A percentile compares a stretch with the other conserved stretches of the same genome.
Conservation (phyloP, 2,888 invertebrate genomes). For the Hipparchia semele region DNA sequence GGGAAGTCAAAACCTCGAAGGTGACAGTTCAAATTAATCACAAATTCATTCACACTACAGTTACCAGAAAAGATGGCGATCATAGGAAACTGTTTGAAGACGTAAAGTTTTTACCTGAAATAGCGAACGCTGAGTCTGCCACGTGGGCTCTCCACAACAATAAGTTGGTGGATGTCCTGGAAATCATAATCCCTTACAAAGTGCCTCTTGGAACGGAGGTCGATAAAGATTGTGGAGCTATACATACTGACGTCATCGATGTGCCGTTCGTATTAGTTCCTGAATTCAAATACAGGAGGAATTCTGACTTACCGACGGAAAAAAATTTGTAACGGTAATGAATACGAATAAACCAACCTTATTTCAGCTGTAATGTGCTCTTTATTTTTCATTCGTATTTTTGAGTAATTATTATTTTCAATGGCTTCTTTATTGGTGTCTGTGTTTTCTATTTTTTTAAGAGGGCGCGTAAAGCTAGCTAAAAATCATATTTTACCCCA, state of each 20-base stretch:
- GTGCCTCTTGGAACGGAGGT: conserved; percentile 2
- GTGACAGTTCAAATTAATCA: conserved; percentile 5
- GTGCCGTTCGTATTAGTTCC: neutral
- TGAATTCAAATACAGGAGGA: too few relatives aligned
- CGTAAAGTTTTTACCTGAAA: conserved; percentile 19
- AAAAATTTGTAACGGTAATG: too few relatives aligned
- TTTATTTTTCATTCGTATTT: too few relatives aligned
- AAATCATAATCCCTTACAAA: conserved; percentile 18
- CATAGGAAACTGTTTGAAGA: neutral
- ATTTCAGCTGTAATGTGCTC: too few relatives aligned
- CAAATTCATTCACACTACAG: neutral
- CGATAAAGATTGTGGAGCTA: neutral
- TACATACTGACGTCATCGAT: conserved; percentile 1
- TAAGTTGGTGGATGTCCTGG: neutral
- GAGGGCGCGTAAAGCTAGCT: too few relatives aligned
- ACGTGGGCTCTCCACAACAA: neutral
- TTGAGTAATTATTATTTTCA: too few relatives aligned
- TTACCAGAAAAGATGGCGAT: neutral
- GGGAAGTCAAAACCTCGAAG: neutral
- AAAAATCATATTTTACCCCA: too few relatives aligned
- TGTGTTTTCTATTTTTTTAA: too few relatives aligned
- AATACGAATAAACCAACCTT: too few relatives aligned
- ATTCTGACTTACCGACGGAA: too few relatives aligned
- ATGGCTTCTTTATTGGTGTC: too few relatives aligned
- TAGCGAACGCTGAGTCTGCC: neutral